These are phyloP conservation scores for Trididemnum miniatum DNA, from an alignment of 23 tunicate species.

Conservation along the genomic window DNA sequence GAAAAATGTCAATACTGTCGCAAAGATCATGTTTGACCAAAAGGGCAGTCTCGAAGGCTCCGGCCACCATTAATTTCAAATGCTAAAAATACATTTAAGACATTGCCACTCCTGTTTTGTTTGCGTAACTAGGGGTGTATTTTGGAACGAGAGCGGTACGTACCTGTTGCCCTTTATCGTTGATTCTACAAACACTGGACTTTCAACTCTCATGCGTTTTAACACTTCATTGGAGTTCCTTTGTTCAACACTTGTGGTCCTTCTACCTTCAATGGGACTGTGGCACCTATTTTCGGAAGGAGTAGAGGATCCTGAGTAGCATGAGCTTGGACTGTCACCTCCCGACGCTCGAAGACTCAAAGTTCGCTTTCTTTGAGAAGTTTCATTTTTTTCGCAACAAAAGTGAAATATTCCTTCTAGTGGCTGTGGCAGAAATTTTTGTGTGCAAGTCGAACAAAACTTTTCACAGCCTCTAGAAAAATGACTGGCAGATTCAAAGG, in stretches of 20 bases:
- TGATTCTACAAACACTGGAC: no score
- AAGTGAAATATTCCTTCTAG: slow-evolving; percentile 17
- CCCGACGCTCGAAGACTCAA: slow-evolving; percentile 17
- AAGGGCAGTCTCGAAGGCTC: no score
- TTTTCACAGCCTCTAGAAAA: background rate
- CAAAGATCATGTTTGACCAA: no score
- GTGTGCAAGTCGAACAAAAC: slow-evolving; percentile 24
- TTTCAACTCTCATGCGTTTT: background rate
- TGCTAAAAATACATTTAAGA: no score
- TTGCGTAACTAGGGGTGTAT: no score
- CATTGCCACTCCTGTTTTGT: no score
- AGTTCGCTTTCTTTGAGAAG: slow-evolving; percentile 30
- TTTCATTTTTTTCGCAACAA: slow-evolving; percentile 28
- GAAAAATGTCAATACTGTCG: no score
- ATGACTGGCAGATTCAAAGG: background rate
- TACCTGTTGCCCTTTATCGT: no score
- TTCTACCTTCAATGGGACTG: background rate
- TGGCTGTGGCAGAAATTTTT: background rate
- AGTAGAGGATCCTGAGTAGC: background rate
- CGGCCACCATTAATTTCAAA: no score
- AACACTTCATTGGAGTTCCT: background rate
- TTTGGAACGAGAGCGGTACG: no score
- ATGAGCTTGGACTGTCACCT: background rate
- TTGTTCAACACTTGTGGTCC: background rate
- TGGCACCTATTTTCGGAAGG: background rate